Conservation (phyloP, 2,113 vertebrate genomes). For the Paracanthobrama guichenoti region DNA sequence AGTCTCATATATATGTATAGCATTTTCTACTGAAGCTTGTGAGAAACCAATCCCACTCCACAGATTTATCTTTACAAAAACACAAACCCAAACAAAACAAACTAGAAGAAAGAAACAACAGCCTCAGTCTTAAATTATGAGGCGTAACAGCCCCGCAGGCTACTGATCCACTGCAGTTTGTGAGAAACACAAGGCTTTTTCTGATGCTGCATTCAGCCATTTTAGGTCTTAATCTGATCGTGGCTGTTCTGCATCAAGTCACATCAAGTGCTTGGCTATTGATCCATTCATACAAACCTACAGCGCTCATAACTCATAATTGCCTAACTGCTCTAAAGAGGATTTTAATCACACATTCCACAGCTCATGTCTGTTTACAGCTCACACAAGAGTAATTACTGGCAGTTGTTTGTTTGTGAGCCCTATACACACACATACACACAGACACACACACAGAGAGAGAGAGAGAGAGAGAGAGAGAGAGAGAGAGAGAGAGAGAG, state of each 20-base stretch:
- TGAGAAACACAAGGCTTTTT: neutral
- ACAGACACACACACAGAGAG: no score
- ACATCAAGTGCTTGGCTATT: slow-evolving; percentile 25
- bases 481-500: no score
- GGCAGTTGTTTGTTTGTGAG: neutral
- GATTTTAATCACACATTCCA: slow-evolving; percentile 35
- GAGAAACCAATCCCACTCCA: neutral
- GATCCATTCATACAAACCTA: slow-evolving; percentile 4
- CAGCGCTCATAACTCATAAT: slow-evolving; percentile 28
- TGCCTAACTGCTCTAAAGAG: slow-evolving; percentile 22
- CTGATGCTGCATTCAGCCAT: neutral
- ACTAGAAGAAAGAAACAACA: neutral
- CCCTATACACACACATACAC: neutral
- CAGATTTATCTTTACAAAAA: slow-evolving; percentile 5
- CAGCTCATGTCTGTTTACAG: slow-evolving; percentile 13
- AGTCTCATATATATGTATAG: slow-evolving; percentile 2
- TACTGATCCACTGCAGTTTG: slow-evolving; percentile 3
- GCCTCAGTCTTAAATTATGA: neutral
- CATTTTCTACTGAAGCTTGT: neutral
- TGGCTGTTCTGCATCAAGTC: slow-evolving; percentile 22
- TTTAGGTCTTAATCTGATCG: slow-evolving; percentile 37
- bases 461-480: no score
- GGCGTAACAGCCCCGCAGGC: neutral
- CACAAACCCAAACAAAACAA: neutral
- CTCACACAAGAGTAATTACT: slow-evolving; percentile 9